These are phyloP conservation scores for Ochlodes sylvanus DNA, from an alignment of 2,888 invertebrate species.

Conservation along the genomic window DNA sequence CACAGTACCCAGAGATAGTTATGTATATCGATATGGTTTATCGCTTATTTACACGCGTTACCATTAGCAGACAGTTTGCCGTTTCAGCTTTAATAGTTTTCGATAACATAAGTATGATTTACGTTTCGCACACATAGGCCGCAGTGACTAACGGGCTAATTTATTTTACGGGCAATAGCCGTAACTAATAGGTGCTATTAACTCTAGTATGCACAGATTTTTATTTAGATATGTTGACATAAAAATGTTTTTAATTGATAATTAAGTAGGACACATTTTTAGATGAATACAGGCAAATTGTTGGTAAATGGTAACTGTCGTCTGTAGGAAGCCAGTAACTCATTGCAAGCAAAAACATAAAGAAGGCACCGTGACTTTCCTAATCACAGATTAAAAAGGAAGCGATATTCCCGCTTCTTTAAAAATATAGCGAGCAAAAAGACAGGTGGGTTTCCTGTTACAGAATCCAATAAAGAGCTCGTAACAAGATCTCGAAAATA, in stretches of 20 bases:
- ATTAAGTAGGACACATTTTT: no score
- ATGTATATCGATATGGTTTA: no score
- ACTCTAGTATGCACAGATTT: no score
- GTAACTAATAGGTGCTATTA: no score
- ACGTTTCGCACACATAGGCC: neutral
- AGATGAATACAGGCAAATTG: no score
- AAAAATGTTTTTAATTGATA: no score
- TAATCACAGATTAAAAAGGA: neutral
- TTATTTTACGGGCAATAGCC: neutral
- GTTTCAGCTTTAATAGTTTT: constrained; percentile 1
- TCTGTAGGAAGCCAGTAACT: no score
- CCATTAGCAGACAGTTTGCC: neutral
- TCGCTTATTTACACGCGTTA: neutral
- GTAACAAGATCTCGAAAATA: constrained; percentile 58
- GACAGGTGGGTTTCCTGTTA: neutral
- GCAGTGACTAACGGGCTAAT: neutral
- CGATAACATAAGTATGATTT: neutral
- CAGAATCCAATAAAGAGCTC: neutral
- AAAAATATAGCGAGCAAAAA: neutral
- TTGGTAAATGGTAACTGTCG: no score
- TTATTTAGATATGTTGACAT: no score
- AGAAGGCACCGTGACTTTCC: no score
- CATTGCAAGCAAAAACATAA: no score
- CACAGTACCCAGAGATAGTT: no score
- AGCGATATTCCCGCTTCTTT: neutral